Evolutionary conservation across 2,797 vertebrate species (phyloP).

Genomic region (Diceros bicornis): DNA sequence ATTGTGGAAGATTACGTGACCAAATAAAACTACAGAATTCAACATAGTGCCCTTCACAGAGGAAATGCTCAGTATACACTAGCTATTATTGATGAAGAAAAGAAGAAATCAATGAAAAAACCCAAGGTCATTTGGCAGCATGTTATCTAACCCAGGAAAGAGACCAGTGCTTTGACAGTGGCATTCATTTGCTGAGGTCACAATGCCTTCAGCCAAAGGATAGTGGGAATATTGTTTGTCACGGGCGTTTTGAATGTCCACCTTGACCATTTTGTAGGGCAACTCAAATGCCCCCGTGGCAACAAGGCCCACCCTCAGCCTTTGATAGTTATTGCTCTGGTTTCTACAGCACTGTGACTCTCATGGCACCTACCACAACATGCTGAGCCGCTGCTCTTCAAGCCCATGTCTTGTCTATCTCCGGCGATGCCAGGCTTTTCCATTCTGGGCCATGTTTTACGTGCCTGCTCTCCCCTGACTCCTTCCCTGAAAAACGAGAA

Average conservation of each 20-base stretch:
- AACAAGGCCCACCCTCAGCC: not conserved
- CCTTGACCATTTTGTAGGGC: not conserved
- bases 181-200: slow-evolving; percentile 21
- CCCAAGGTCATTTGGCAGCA: slow-evolving; percentile 38
- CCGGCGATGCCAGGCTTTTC: not conserved
- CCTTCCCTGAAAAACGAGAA: not conserved
- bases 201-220: not conserved
- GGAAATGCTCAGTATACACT: slow-evolving; percentile 49
- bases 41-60: slow-evolving; percentile 58
- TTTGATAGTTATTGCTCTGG: not conserved
- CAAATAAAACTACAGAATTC: slow-evolving; percentile 69
- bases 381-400: rapidly evolving
- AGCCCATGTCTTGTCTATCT: rapidly evolving
- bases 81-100: slow-evolving; percentile 78
- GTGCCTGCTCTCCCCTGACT: not conserved
- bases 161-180: not conserved
- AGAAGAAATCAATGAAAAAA: slow-evolving; percentile 74
- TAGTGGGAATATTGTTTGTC: not conserved
- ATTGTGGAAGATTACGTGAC: slow-evolving; percentile 73
- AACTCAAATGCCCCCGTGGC: not conserved
- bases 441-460: not conserved
- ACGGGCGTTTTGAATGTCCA: not conserved
- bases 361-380: rapidly evolving
- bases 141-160: slow-evolving; percentile 69
- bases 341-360: not conserved